Evolutionary conservation across 2,888 invertebrate genomes (phyloP).

Genomic region (Sinotaia quadrata): DNA sequence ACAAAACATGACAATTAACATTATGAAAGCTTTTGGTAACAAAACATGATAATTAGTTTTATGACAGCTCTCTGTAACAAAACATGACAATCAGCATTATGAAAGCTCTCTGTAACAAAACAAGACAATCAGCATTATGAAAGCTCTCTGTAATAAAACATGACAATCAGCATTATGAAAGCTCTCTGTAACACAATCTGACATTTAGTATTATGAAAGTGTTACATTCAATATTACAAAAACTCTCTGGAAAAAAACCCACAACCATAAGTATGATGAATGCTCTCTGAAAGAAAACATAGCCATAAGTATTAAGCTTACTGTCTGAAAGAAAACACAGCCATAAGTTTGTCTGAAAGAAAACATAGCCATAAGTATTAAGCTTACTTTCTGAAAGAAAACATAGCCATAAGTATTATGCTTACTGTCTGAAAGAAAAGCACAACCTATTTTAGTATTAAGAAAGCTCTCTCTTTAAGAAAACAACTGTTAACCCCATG

Average conservation of each 20-base stretch:
- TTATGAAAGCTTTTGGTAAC: too few species aligned
- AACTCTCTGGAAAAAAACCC: too few species aligned
- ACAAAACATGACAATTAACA: not conserved
- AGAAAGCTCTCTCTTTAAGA: too few species aligned
- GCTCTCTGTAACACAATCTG: not conserved
- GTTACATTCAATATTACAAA: not conserved
- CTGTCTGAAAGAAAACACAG: not conserved
- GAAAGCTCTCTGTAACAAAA: not conserved
- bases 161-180: not conserved
- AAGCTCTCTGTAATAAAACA: too few species aligned
- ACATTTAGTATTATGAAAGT: not conserved
- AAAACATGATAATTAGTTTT: conserved; percentile 75
- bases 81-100: conserved; percentile 10
- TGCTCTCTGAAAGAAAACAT: conserved; percentile 67
- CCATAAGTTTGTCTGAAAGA: too few species aligned
- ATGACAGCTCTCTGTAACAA: conserved; percentile 72
- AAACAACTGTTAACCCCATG: too few species aligned
- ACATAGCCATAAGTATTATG: too few species aligned
- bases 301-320: not conserved
- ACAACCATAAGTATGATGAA: conserved; percentile 74
- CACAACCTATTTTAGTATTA: too few species aligned
- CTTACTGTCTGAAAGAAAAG: too few species aligned
- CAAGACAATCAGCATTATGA: too few species aligned
- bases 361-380: not conserved
- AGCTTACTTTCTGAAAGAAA: not conserved